A percentile compares a stretch with the other conserved stretches of the same genome.
These are phyloP conservation scores for Ennomos erosarius DNA, from an alignment of 2,888 invertebrate genomes.

Conservation along the genomic window DNA sequence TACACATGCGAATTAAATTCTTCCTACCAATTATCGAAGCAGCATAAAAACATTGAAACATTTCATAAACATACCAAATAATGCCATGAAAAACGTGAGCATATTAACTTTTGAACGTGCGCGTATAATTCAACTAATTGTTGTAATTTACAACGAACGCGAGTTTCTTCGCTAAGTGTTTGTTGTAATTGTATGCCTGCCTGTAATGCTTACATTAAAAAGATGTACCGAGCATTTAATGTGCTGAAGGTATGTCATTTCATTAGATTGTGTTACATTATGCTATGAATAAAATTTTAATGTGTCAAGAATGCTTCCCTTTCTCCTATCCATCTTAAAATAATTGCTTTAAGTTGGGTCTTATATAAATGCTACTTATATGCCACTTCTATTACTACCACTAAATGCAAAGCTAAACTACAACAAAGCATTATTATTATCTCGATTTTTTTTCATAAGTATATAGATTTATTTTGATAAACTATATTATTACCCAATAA, in stretches of 20 bases:
- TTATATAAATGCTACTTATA: no score
- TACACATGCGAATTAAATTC: conserved; percentile 57
- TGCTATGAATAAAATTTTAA: background rate
- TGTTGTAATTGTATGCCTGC: conserved; percentile 25
- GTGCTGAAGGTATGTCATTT: conserved; percentile 4
- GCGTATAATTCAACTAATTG: conserved; percentile 37
- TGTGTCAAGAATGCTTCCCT: background rate
- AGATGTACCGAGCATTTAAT: conserved; percentile 23
- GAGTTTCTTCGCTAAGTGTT: conserved; percentile 34
- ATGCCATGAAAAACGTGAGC: conserved; percentile 23
- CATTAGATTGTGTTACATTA: conserved; percentile 4
- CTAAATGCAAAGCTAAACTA: no score
- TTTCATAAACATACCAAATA: conserved; percentile 10
- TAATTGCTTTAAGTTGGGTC: no score
- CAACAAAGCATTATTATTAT: no score
- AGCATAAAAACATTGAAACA: conserved; percentile 42
- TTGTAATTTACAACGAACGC: conserved; percentile 31
- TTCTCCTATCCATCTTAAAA: no score
- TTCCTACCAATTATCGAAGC: conserved; percentile 56
- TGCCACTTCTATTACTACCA: no score
- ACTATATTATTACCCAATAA: no score
- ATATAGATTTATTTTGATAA: no score
- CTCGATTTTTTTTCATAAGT: no score
- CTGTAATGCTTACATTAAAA: conserved; percentile 19
- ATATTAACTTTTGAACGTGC: conserved; percentile 31